These are phyloP conservation scores for Galemys pyrenaicus DNA, from an alignment of 2,113 vertebrate genomes.

Conservation along the genomic window DNA sequence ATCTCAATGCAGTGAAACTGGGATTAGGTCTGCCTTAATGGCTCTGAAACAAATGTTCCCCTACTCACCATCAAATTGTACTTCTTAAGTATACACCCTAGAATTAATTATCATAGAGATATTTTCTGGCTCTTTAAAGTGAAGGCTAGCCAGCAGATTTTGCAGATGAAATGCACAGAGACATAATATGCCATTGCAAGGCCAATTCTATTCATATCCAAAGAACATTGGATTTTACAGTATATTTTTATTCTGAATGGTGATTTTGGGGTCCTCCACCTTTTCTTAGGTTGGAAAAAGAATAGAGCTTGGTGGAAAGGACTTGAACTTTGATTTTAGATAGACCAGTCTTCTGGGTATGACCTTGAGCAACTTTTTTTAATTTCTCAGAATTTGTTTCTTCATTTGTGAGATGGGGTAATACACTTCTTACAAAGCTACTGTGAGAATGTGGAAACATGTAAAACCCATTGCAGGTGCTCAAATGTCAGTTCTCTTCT, in stretches of 20 bases:
- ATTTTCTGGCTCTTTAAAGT: constrained; percentile 41
- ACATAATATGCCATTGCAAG: not conserved
- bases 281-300: not conserved
- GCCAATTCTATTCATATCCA: not conserved
- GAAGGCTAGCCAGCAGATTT: constrained; percentile 31
- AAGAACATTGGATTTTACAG: constrained; percentile 20
- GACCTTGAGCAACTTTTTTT: constrained; percentile 20
- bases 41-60: constrained; percentile 25
- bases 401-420: constrained; percentile 32
- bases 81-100: not conserved
- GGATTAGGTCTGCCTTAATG: constrained; percentile 38
- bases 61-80: constrained; percentile 9
- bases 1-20: not conserved
- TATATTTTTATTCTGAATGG: not conserved
- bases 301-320: not conserved
- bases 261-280: not conserved
- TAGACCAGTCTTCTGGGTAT: not conserved
- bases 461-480: not conserved
- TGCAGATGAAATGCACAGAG: not conserved
- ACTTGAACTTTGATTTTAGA: constrained; percentile 14
- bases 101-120: constrained; percentile 28
- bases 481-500: constrained; percentile 24
- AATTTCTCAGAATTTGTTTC: constrained; percentile 47
- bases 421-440: not conserved
- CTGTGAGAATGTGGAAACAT: constrained; percentile 38